Evolutionary conservation across 1,140 invertebrate genomes (phyloP).

Genomic region (Drosophila saltans): DNA sequence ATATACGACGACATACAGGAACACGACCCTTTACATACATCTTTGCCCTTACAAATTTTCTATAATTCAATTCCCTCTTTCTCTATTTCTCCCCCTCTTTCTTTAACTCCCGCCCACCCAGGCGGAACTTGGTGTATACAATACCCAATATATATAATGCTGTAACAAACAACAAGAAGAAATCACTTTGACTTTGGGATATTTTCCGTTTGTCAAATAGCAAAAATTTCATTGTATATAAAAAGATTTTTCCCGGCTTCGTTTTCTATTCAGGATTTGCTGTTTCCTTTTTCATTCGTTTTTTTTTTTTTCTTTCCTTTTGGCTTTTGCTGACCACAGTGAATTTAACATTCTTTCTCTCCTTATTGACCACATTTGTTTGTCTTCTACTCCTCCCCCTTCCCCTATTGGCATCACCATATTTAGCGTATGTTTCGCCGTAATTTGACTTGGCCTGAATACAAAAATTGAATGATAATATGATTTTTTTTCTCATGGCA

Average conservation of each 20-base stretch:
- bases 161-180: constrained; percentile 18
- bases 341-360: constrained; percentile 26
- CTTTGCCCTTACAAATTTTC: constrained; percentile 14
- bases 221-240: constrained; percentile 44
- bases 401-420: neutral
- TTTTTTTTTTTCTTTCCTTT: neutral
- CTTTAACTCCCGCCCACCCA: neutral
- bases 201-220: constrained; percentile 54
- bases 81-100: neutral
- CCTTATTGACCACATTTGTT: constrained; percentile 42
- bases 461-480: constrained; percentile 3
- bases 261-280: constrained; percentile 3
- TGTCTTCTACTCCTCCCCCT: constrained; percentile 19
- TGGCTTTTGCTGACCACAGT: constrained; percentile 51
- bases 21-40: constrained; percentile 10
- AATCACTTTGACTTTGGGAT: constrained; percentile 57
- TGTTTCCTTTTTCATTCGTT: neutral
- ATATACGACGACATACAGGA: neutral
- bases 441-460: neutral
- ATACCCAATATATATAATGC: constrained; percentile 47
- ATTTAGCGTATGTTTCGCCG: neutral
- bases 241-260: constrained; percentile 32
- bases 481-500: neutral
- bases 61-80: constrained; percentile 33
- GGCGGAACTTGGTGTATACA: constrained; percentile 25